Conservation (phyloP, 64 coral and sea anemone genomes). For the Hydrozoanthus tunicans region DNA sequence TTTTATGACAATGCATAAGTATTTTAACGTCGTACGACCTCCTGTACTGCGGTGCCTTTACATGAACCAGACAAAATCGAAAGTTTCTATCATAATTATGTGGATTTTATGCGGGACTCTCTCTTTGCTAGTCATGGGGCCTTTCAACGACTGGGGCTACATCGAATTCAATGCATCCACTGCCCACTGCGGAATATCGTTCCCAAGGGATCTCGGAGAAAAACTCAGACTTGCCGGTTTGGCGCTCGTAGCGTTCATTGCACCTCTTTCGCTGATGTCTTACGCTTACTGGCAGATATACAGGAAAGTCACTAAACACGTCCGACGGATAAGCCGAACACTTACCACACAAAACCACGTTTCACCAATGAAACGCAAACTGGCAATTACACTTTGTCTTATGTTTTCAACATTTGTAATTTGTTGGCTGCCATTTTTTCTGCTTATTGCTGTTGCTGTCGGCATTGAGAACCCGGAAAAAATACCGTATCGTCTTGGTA, state of each 20-base stretch:
- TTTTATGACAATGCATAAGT: slow-evolving; percentile 77
- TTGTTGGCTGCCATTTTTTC: slow-evolving; percentile 87
- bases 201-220: slow-evolving; percentile 56
- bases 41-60: slow-evolving; percentile 41
- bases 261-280: slow-evolving; percentile 65
- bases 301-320: slow-evolving; percentile 62
- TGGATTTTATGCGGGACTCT: slow-evolving; percentile 62
- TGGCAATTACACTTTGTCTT: slow-evolving; percentile 72
- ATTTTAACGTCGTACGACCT: slow-evolving; percentile 66
- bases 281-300: slow-evolving; percentile 77
- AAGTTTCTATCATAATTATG: slow-evolving; percentile 46
- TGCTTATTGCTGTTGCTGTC: slow-evolving; percentile 69
- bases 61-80: slow-evolving; percentile 58
- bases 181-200: slow-evolving; percentile 86
- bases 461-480: slow-evolving; percentile 20
- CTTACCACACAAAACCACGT: slow-evolving; percentile 17
- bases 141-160: slow-evolving; percentile 73
- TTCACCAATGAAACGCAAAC: slow-evolving; percentile 59
- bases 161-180: slow-evolving; percentile 81
- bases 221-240: slow-evolving; percentile 65
- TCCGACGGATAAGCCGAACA: slow-evolving; percentile 26
- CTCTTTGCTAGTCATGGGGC: slow-evolving; percentile 70
- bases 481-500: slow-evolving; percentile 55
- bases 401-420: slow-evolving; percentile 86
- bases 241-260: slow-evolving; percentile 64